These are phyloP conservation scores for Prionchulus punctatus DNA, from an alignment of 2,888 invertebrate genomes.

Conservation along the genomic window DNA sequence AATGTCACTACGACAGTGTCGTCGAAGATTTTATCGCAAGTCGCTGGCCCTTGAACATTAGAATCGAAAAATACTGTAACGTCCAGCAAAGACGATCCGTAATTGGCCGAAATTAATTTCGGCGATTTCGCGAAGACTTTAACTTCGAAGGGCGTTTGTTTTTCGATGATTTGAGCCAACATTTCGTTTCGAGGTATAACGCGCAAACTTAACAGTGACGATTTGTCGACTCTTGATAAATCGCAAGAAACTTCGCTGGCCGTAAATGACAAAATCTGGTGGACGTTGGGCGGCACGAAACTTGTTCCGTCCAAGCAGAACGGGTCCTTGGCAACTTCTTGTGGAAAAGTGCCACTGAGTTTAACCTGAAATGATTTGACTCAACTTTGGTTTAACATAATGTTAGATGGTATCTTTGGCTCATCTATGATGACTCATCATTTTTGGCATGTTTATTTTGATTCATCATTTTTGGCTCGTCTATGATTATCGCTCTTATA, in stretches of 20 bases:
- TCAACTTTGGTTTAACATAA: too few relatives aligned
- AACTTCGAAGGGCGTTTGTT: neutral
- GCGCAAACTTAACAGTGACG: neutral
- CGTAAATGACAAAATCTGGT: neutral
- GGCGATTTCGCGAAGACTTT: neutral
- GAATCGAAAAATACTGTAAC: neutral
- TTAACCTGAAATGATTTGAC: neutral
- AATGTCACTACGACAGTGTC: neutral
- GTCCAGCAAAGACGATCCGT: neutral
- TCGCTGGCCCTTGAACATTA: neutral
- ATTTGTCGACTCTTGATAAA: neutral
- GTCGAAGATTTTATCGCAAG: neutral
- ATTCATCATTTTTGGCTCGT: too few relatives aligned
- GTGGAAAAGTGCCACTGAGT: neutral
- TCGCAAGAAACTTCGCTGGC: neutral
- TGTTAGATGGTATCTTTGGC: too few relatives aligned
- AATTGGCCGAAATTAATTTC: neutral
- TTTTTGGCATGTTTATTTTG: too few relatives aligned
- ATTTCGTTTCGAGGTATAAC: neutral
- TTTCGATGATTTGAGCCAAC: neutral
- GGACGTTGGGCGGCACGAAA: neutral
- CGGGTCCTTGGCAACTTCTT: neutral
- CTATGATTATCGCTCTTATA: too few relatives aligned
- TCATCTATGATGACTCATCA: too few relatives aligned
- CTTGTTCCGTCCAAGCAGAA: neutral